phyloP scores from a whole-genome alignment of 2,888 invertebrate species.

The Brachyptera risi region DNA sequence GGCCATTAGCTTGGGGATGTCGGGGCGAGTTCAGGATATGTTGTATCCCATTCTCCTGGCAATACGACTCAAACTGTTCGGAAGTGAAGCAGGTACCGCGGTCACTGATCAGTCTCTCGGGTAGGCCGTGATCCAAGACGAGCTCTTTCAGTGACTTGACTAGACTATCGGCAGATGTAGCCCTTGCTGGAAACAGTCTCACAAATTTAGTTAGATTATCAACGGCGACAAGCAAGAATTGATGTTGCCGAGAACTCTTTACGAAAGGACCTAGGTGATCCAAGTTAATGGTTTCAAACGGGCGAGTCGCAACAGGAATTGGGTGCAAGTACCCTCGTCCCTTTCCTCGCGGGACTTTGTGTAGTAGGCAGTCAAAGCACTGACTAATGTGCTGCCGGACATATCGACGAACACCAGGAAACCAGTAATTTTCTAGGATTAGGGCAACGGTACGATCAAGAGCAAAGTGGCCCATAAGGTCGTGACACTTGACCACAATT shows the following conservation, averaged over 20 bases:
- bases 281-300: neutral
- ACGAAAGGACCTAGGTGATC: neutral
- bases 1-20: neutral
- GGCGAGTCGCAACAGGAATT: neutral
- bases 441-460: neutral
- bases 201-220: neutral
- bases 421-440: neutral
- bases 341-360: neutral
- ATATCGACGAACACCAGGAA: neutral
- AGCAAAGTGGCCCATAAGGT: too few species aligned
- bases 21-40: too few species aligned
- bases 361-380: neutral
- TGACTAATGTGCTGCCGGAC: neutral
- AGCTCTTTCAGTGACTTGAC: neutral
- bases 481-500: neutral
- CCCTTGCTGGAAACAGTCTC: neutral
- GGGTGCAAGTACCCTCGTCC: neutral
- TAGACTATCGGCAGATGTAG: neutral
- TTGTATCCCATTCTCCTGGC: neutral
- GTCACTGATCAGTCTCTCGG: neutral
- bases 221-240: neutral
- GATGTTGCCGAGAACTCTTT: neutral
- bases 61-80: neutral
- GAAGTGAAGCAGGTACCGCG: neutral
- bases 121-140: neutral